Base-by-base conservation (phyloP, 2,888 invertebrate genomes). In the Meteorus colon region DNA sequence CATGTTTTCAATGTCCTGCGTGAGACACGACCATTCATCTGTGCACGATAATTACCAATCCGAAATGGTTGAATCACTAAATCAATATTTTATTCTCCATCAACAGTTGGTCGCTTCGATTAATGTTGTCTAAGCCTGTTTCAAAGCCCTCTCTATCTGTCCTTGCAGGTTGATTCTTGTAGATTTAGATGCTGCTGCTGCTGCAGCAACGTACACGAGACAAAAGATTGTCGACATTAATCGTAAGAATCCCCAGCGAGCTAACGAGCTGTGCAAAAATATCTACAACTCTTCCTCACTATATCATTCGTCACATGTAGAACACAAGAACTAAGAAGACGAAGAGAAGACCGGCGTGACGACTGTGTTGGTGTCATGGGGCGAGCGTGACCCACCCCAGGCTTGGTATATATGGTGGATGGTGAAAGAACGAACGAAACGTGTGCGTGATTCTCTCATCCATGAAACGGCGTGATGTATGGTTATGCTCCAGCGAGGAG, bases 1-100 rank as follows among this genome's bases (percentile, higher is more conserved):
- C 34, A 60, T 59, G 55, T 71, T 76, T 62, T 51, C 6, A 55
- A 29, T 68, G 24, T 27, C 62, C 72, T 77, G 78, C 75, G 76
- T 78, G 79, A 71, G 45, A 14, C 55, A 19, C 31, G 55, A 68
- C 55, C 73, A 79, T 79, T 77, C 73, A 73, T 76, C 55, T 48
- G 77, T 77, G 77, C 67, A 51, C 48, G 63, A 73, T 68, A 76
- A 76, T 73, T 68, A 34, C 41, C n/a, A 16, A 55, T 59, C 14
- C 19, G 27, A 67, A 45, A 59, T 48, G 51, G 14, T 37, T 4
- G 14, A 48, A 27, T 60, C 68, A 37, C 63, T 76, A 68, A 76
- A 73, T 76, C 68, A 73, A 63, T 41, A 68, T 68, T 31, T 62
- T 48, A 68, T 37, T 67, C 48, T 24, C 62, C 37, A 76, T 73